phyloP scores from a whole-genome alignment of 2,113 vertebrate genomes.

The Vireo altiloquus region DNA sequence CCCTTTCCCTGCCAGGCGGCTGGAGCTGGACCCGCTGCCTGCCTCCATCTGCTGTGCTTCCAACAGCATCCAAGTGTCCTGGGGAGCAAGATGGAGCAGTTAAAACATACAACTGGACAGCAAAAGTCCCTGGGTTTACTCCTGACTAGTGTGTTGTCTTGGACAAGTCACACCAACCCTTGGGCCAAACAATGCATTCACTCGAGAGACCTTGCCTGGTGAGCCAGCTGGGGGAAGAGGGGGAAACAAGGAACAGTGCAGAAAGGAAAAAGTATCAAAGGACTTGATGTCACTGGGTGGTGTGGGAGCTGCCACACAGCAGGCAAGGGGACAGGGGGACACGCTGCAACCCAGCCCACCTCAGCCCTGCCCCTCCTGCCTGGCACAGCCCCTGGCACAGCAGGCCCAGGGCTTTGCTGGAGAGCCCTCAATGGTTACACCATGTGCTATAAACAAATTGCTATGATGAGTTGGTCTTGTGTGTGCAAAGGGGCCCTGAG shows the following conservation, averaged over 20 bases:
- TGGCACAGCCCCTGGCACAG: background rate
- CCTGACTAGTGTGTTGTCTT: background rate
- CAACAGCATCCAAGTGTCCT: background rate
- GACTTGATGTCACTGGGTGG: background rate
- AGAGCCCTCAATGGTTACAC: background rate
- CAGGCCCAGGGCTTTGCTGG: background rate
- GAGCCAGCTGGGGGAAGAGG: background rate
- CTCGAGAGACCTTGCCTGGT: background rate
- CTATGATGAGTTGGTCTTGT: background rate
- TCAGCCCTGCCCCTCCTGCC: background rate
- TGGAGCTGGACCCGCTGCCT: conserved; percentile 14
- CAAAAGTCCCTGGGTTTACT: background rate
- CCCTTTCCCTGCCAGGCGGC: conserved; percentile 23
- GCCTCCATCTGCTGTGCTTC: conserved; percentile 9
- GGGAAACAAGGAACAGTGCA: background rate
- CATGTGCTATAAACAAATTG: background rate
- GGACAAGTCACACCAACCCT: background rate
- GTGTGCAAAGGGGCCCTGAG: background rate
- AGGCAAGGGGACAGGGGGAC: background rate
- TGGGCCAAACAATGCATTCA: background rate
- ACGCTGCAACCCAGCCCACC: background rate
- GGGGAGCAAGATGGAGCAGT: background rate
- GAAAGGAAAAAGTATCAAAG: background rate
- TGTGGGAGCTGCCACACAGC: rapidly evolving
- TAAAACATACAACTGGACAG: background rate